A percentile compares a stretch with the other conserved stretches of the same genome.
These are phyloP conservation scores for Plodia interpunctella DNA, from an alignment of 1,140 invertebrate genomes.

Conservation along the genomic window DNA sequence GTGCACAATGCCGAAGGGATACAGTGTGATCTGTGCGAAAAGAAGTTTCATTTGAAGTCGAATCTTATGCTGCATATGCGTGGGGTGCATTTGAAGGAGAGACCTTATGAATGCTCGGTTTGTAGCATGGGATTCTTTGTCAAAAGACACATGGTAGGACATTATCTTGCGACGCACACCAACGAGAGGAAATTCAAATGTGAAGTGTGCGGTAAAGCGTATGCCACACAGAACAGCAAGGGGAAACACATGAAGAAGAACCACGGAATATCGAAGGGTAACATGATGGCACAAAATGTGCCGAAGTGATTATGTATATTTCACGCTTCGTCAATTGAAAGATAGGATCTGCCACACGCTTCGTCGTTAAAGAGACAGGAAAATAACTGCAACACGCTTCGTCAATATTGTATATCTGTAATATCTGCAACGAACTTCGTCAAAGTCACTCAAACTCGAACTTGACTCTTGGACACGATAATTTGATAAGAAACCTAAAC, in stretches of 20 bases:
- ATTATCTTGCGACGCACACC: conserved; percentile 63
- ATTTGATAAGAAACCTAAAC: too few relatives aligned
- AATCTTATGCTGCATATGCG: conserved; percentile 64
- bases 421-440: too few relatives aligned
- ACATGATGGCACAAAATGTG: conserved; percentile 21
- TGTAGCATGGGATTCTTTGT: conserved; percentile 68
- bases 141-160: conserved; percentile 60
- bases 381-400: too few relatives aligned
- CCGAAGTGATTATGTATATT: conserved; percentile 20
- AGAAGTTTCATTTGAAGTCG: conserved; percentile 61
- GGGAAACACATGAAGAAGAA: conserved; percentile 69
- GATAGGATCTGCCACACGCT: too few relatives aligned
- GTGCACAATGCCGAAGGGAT: conserved; percentile 61
- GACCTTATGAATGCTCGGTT: conserved; percentile 60
- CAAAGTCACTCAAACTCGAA: too few relatives aligned
- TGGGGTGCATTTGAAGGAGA: conserved; percentile 61
- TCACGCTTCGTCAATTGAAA: too few relatives aligned
- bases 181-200: conserved; percentile 67
- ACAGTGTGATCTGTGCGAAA: conserved; percentile 63
- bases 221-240: conserved; percentile 61
- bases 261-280: conserved; percentile 53
- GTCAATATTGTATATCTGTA: too few relatives aligned
- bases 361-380: too few relatives aligned
- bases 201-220: conserved; percentile 60
- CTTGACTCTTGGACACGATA: too few relatives aligned